These are phyloP conservation scores for Diacarnus erythraeanus DNA, from an alignment of 37 sponge, comb jelly and placozoan species.

Conservation along the genomic window DNA sequence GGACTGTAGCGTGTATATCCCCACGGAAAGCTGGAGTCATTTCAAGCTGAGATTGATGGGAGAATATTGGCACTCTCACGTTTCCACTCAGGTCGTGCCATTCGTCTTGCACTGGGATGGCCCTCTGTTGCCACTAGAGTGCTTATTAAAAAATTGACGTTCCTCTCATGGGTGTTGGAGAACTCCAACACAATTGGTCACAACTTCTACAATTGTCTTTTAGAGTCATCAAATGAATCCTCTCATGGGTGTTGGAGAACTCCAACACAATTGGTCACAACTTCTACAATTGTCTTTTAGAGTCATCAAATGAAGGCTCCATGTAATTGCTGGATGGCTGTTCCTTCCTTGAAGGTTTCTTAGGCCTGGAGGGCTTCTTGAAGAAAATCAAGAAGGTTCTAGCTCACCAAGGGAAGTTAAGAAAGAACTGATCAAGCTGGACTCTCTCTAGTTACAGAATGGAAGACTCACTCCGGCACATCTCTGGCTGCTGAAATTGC, in stretches of 20 bases:
- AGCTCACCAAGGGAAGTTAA: neutral
- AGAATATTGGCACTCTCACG: neutral
- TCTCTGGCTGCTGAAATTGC: neutral
- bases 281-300: neutral
- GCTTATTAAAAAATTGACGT: too few relatives aligned
- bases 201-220: too few relatives aligned
- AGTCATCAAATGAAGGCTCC: neutral
- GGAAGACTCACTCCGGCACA: neutral
- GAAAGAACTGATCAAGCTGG: neutral
- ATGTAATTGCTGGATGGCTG: too few relatives aligned
- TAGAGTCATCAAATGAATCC: too few relatives aligned
- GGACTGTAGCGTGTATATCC: too few relatives aligned
- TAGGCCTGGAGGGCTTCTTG: neutral
- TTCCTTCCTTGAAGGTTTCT: neutral
- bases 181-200: too few relatives aligned
- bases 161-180: too few relatives aligned
- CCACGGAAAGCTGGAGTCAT: neutral
- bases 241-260: too few relatives aligned
- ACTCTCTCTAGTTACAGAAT: neutral
- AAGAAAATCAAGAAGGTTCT: neutral
- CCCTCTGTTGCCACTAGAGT: neutral
- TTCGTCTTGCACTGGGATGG: neutral
- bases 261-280: too few relatives aligned
- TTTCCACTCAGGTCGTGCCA: neutral
- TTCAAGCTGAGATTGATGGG: neutral